These are phyloP conservation scores for Macrobrachium nipponense DNA, from an alignment of 1,140 invertebrate species.

Conservation along the genomic window DNA sequence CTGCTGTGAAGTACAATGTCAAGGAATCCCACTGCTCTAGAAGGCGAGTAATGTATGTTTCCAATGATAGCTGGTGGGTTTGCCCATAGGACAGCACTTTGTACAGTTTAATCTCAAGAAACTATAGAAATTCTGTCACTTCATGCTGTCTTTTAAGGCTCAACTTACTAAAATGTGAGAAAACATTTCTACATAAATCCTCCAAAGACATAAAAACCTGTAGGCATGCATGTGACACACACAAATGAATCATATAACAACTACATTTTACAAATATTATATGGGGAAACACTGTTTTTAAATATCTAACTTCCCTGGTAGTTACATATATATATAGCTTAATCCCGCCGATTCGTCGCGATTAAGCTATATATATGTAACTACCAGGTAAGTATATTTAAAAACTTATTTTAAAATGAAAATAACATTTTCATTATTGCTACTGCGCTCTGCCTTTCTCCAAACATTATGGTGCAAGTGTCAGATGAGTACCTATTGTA, in stretches of 20 bases:
- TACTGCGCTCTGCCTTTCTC: background rate
- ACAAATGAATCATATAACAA: background rate
- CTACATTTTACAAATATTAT: too few relatives aligned
- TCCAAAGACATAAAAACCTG: background rate
- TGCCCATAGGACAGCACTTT: conserved; percentile 1
- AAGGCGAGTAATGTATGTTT: background rate
- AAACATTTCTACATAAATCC: conserved; percentile 9
- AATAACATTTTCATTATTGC: too few relatives aligned
- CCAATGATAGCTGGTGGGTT: background rate
- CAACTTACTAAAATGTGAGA: background rate
- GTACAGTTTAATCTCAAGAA: background rate
- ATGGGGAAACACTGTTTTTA: too few relatives aligned
- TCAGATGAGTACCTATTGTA: too few relatives aligned
- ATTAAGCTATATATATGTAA: too few relatives aligned
- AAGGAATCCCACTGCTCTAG: conserved; percentile 28
- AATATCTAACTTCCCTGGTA: too few relatives aligned
- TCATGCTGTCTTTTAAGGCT: too few relatives aligned
- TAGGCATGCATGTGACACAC: conserved; percentile 2
- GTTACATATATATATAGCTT: too few relatives aligned
- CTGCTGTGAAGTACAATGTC: background rate
- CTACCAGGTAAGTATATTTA: too few relatives aligned
- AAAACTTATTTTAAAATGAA: too few relatives aligned
- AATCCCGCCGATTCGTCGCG: too few relatives aligned
- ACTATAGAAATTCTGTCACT: background rate
- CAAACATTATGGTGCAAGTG: background rate